These are phyloP conservation scores for Orchestia grillus DNA, from an alignment of 1,140 invertebrate species.

Conservation along the genomic window DNA sequence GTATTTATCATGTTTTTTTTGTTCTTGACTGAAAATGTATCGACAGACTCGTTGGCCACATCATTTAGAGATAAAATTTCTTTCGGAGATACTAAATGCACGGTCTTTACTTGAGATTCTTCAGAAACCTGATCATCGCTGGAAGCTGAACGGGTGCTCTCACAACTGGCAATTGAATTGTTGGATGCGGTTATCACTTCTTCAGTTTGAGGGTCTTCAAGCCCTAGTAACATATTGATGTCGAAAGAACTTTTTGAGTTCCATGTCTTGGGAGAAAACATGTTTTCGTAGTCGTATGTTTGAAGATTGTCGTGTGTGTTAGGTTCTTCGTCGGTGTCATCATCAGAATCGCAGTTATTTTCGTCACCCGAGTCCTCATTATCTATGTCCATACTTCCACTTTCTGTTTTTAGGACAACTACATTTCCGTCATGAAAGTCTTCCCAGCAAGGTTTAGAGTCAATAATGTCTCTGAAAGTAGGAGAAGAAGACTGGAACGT, in stretches of 20 bases:
- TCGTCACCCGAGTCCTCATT: constrained; percentile 7
- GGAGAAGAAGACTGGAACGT: neutral
- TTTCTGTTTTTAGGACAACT: constrained; percentile 7
- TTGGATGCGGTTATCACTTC: neutral
- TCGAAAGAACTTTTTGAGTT: neutral
- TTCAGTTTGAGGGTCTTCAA: constrained; percentile 3
- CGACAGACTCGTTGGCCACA: neutral
- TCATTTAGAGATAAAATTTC: neutral
- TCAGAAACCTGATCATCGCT: neutral
- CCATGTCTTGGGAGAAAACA: neutral
- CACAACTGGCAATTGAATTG: neutral
- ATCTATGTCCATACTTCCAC: neutral
- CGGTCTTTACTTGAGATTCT: neutral
- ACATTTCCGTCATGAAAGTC: constrained; percentile 16
- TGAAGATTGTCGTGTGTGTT: neutral
- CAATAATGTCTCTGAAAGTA: constrained; percentile 20
- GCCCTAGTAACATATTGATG: neutral
- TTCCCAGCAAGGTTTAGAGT: constrained; percentile 16
- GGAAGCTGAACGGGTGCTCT: neutral
- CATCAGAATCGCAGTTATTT: constrained; percentile 28
- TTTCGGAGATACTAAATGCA: constrained; percentile 19
- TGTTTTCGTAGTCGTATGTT: neutral
- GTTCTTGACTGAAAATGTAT: neutral
- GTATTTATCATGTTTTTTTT: neutral
- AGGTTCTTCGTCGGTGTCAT: neutral